These are phyloP conservation scores for Trididemnum clinides DNA, from an alignment of 23 tunicate genomes.

Conservation along the genomic window DNA sequence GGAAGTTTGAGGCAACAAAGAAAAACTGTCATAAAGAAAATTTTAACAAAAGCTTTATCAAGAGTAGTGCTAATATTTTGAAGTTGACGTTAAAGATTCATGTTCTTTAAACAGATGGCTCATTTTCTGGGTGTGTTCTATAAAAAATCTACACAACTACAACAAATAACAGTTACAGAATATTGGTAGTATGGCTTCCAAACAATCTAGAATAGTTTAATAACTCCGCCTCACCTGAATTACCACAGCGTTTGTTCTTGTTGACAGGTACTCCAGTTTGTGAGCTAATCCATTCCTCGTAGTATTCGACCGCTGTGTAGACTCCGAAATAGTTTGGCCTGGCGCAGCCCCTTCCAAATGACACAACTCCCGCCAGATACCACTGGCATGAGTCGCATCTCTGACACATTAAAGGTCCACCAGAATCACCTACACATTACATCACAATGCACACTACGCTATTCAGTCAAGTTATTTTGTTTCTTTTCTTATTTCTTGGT, in stretches of 20 bases:
- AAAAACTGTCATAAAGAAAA: too few species aligned
- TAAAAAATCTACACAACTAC: too few species aligned
- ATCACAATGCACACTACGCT: background rate
- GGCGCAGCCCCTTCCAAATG: constrained; percentile 81
- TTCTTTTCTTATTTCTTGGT: background rate
- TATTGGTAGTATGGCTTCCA: too few species aligned
- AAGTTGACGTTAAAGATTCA: too few species aligned
- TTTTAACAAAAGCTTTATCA: too few species aligned
- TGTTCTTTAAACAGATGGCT: too few species aligned
- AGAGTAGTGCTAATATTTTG: too few species aligned
- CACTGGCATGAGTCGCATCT: constrained; percentile 63
- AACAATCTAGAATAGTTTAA: too few species aligned
- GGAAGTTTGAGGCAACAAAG: too few species aligned
- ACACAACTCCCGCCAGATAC: constrained; percentile 64
- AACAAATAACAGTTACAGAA: too few species aligned
- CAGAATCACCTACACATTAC: constrained; percentile 63
- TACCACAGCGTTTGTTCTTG: constrained; percentile 29
- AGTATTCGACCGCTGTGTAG: constrained; percentile 64
- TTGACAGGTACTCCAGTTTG: constrained; percentile 30
- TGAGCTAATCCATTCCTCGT: constrained; percentile 38
- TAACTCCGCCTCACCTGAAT: too few species aligned
- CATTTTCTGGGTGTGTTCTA: too few species aligned
- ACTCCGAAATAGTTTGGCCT: constrained; percentile 64
- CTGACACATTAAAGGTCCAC: constrained; percentile 84
- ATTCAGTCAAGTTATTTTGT: background rate